Percentiles rank a stretch among this genome's conserved stretches.
phyloP scores from a whole-genome alignment of 2,113 vertebrate genomes.

The Sturnus vulgaris region DNA sequence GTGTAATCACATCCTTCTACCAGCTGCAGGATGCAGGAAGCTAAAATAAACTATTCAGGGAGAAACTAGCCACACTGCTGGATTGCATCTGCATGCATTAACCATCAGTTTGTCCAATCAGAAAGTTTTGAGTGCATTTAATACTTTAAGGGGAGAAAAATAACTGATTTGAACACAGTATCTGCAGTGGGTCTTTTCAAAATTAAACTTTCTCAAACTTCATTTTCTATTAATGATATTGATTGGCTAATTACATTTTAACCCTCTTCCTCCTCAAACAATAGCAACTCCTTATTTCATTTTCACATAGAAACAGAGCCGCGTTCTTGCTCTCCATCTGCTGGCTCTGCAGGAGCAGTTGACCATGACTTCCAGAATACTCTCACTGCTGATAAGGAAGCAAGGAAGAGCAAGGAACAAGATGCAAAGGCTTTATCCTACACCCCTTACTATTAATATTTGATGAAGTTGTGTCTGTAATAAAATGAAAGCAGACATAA shows the following conservation, averaged over 20 bases:
- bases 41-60: not conserved
- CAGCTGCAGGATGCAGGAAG: not conserved
- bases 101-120: not conserved
- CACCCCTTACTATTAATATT: slow-evolving; percentile 5
- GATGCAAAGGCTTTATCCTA: not conserved
- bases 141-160: not conserved
- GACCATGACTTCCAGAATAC: not conserved
- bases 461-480: slow-evolving; percentile 29
- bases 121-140: not conserved
- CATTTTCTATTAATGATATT: not conserved
- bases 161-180: not conserved
- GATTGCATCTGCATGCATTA: not conserved
- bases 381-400: not conserved
- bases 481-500: slow-evolving; percentile 4
- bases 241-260: not conserved
- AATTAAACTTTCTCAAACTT: not conserved
- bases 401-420: not conserved
- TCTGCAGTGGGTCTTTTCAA: not conserved
- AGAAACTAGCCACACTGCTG: not conserved
- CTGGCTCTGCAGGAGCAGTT: slow-evolving; percentile 8
- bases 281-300: not conserved
- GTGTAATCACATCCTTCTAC: not conserved
- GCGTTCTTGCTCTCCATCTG: slow-evolving; percentile 18
- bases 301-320: not conserved
- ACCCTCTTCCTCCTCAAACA: not conserved